Conservation (phyloP, 2,113 vertebrate genomes). For the Oreochromis spilurus region DNA sequence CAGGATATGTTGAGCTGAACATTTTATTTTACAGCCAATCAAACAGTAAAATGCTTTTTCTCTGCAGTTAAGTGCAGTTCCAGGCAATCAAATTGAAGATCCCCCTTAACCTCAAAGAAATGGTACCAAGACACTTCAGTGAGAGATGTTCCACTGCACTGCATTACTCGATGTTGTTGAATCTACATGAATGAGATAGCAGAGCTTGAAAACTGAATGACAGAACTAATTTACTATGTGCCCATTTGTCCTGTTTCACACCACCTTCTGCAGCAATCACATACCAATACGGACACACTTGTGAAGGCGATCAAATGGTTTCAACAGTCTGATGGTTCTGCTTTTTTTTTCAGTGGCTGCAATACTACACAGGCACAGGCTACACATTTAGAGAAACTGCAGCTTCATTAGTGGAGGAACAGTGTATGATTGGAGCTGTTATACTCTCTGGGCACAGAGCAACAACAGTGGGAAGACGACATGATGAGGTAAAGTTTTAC, state of each 20-base stretch:
- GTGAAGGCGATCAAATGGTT: not conserved
- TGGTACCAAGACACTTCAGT: not conserved
- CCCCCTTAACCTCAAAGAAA: not conserved
- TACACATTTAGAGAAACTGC: not conserved
- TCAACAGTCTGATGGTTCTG: not conserved
- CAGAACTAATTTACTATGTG: not conserved
- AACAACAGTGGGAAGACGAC: not conserved
- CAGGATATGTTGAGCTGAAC: not conserved
- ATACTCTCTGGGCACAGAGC: not conserved
- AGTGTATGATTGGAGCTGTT: not conserved
- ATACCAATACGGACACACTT: not conserved
- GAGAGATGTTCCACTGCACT: not conserved
- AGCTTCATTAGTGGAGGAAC: not conserved
- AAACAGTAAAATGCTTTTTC: not conserved
- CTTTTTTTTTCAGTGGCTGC: not conserved
- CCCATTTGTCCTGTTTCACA: not conserved
- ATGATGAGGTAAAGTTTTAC: constrained; percentile 31
- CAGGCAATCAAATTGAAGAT: not conserved
- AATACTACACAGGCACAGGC: not conserved
- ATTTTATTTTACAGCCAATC: not conserved
- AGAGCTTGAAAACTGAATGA: not conserved
- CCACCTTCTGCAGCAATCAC: not conserved
- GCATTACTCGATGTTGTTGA: not conserved
- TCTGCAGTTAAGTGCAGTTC: not conserved
- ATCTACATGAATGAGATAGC: not conserved